Evolutionary conservation across 2,888 invertebrate species (phyloP), one percentile per base, ranked within the genome.

Genomic region (Ptilodon capucinus): DNA sequence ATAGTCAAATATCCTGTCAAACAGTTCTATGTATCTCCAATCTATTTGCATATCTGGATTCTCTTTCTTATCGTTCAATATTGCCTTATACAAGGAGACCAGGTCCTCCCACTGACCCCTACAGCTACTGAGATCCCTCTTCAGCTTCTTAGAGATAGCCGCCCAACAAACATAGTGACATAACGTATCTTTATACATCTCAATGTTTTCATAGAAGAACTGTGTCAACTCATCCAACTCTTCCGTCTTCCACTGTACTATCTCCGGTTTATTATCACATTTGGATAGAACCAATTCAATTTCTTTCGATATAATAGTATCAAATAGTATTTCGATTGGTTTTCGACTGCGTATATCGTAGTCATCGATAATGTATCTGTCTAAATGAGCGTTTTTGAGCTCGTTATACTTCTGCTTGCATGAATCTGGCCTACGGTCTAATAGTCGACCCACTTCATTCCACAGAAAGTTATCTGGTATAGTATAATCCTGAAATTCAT

Each of bases 1-100:
- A 57, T 87, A 89, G 51, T 89, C 87, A 67, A 89, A 90, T 51
- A 91, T 85, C 39, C 80, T 79, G 55, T 91, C 91, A 74, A 91
- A 90, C 36, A 85, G 50, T 9, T 91, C 88, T 38, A 88, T 89
- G 47, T 90, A 91, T 16, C 82, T 66, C 91, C 91, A 91, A 56
- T 87, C 83, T 6, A 91, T 86, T 53, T 84, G 79, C 77, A 85
- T 74, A 40, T 88, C 88, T 0, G 89, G 75, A 57, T 88, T 74
- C 40, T 90, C 86, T 50, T 84, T 87, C 48, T 91, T 91, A 43
- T 87, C 84, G 13, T 81, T 69, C 32, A 90, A 65, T 42, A 86
- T 80, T 1, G 74, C 68, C 41, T 79, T 82, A 39, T 91, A 91
- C 0, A 87, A 48, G 0, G 38, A 16, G 0, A 79, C 73, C 0